Evolutionary conservation across 2,113 vertebrate species (phyloP).

Genomic region (Melanocharis versteri): DNA sequence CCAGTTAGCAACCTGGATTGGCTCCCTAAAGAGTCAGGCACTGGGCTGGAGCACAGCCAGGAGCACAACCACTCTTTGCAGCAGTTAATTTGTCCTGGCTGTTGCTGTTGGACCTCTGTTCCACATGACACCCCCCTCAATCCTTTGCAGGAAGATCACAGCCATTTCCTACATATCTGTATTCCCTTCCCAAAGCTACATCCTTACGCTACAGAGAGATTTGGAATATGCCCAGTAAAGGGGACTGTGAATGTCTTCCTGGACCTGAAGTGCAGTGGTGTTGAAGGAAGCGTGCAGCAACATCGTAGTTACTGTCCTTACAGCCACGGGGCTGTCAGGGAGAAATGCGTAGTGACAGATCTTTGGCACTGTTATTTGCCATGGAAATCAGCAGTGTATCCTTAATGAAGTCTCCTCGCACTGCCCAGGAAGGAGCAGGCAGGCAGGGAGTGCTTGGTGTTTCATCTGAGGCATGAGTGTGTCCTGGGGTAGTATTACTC

Average conservation of each 20-base stretch:
- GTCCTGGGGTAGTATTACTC: background rate
- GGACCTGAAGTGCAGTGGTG: background rate
- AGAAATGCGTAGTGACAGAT: background rate
- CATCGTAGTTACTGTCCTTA: background rate
- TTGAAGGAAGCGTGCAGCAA: fast-evolving
- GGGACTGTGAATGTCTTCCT: background rate
- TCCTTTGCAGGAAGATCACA: background rate
- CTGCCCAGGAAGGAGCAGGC: background rate
- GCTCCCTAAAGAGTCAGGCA: background rate
- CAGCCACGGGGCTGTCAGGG: background rate
- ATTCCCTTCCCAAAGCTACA: background rate
- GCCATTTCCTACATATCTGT: background rate
- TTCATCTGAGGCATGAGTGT: background rate
- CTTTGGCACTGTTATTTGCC: background rate
- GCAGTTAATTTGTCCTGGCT: background rate
- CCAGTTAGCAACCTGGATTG: background rate
- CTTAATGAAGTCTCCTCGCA: background rate
- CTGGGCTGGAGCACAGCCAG: background rate
- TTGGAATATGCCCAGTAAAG: background rate
- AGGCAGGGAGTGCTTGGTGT: background rate
- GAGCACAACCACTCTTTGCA: background rate
- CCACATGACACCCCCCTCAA: background rate
- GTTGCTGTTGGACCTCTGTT: background rate
- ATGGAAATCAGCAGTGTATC: background rate
- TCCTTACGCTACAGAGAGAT: fast-evolving